phyloP scores from a whole-genome alignment of 1,140 invertebrate species.

The Lordiphosa stackelbergi region DNA sequence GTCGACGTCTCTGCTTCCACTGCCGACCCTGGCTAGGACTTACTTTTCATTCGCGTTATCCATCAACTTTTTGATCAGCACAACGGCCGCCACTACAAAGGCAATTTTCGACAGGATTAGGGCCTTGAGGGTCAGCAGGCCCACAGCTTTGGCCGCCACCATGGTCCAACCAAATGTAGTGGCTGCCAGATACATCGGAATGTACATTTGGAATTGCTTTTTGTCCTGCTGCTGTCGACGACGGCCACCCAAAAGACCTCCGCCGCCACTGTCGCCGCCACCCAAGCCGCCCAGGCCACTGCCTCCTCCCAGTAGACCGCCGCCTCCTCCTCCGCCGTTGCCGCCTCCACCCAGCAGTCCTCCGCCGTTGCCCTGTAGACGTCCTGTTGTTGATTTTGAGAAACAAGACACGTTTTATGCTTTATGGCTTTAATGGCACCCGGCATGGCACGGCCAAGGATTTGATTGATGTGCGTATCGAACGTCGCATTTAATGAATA shows the following conservation, averaged over 20 bases:
- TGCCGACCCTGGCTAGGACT: slow-evolving; percentile 4
- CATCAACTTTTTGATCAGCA: slow-evolving; percentile 81
- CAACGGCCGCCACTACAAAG: slow-evolving; percentile 79
- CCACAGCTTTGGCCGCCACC: slow-evolving; percentile 80
- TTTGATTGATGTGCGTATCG: slow-evolving; percentile 62
- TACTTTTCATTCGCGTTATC: slow-evolving; percentile 76
- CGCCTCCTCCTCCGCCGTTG: slow-evolving; percentile 15
- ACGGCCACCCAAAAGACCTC: slow-evolving; percentile 73
- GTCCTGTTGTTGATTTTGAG: slow-evolving; percentile 36
- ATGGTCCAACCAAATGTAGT: slow-evolving; percentile 81
- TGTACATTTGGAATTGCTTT: slow-evolving; percentile 80
- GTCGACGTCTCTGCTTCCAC: too few relatives aligned
- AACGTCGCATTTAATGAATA: slow-evolving; percentile 47
- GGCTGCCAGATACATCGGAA: slow-evolving; percentile 82
- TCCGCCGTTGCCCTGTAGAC: slow-evolving; percentile 54
- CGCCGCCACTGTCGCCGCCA: slow-evolving; percentile 43
- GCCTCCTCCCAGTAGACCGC: slow-evolving; percentile 21
- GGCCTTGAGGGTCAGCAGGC: slow-evolving; percentile 81
- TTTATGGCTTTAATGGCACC: slow-evolving; percentile 27
- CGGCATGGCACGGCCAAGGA: slow-evolving; percentile 1
- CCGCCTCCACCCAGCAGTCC: slow-evolving; percentile 30
- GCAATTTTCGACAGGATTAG: slow-evolving; percentile 82
- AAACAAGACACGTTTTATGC: slow-evolving; percentile 63
- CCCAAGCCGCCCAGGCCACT: slow-evolving; percentile 24
- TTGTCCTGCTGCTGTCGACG: slow-evolving; percentile 66